These are phyloP conservation scores for Mechanitis mazaeus DNA, from an alignment of 2,888 invertebrate species.

Conservation along the genomic window DNA sequence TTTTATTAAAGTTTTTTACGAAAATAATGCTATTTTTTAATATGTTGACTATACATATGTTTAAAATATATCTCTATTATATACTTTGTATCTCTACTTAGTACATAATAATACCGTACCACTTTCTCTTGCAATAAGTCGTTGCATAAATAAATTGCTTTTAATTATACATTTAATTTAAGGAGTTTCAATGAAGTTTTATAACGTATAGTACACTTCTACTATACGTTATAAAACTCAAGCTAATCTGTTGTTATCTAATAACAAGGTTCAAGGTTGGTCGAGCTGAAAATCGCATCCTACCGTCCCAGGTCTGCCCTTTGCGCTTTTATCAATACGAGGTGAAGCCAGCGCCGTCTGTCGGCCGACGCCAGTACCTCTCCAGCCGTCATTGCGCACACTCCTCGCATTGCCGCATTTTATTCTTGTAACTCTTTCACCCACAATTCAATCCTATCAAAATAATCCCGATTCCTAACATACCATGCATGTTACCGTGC, in stretches of 20 bases:
- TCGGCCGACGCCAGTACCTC: slow-evolving; percentile 54
- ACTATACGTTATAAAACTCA: slow-evolving; percentile 2
- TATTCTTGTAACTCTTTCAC: slow-evolving; percentile 42
- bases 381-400: slow-evolving; percentile 62
- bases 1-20: too few species aligned
- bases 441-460: slow-evolving; percentile 56
- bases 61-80: not conserved
- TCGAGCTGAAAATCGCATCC: slow-evolving; percentile 46
- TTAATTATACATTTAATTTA: slow-evolving; percentile 11
- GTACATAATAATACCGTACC: not conserved
- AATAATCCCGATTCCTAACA: slow-evolving; percentile 40
- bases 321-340: slow-evolving; percentile 71
- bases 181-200: slow-evolving; percentile 1
- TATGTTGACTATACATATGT: not conserved
- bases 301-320: slow-evolving; percentile 43
- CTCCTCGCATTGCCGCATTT: slow-evolving; percentile 64
- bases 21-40: too few species aligned
- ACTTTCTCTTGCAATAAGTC: slow-evolving; percentile 15
- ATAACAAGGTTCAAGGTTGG: slow-evolving; percentile 70
- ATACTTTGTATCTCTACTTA: too few species aligned
- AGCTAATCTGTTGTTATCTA: slow-evolving; percentile 50
- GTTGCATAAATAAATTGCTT: slow-evolving; percentile 16
- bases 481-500: slow-evolving; percentile 33
- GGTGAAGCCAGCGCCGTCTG: slow-evolving; percentile 56
- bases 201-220: too few species aligned